Evolutionary conservation across 2,113 vertebrate species (phyloP).

Genomic region (Glaucidium brasilianum): DNA sequence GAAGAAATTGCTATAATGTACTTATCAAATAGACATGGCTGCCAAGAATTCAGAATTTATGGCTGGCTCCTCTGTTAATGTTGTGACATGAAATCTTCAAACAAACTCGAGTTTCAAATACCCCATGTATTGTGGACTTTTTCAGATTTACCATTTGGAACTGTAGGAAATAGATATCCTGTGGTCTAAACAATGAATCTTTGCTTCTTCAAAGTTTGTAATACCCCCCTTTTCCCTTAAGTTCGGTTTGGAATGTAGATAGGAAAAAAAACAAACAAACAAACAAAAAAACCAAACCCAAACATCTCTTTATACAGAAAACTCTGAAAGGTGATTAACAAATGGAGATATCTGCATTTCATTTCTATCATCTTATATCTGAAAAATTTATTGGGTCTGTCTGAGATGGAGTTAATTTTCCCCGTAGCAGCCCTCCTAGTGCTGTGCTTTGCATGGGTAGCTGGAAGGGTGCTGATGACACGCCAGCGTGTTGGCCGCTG

Average conservation of each 20-base stretch:
- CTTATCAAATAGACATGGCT: not conserved
- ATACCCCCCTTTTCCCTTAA: fast-evolving
- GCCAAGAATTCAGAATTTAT: not conserved
- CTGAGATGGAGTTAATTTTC: not conserved
- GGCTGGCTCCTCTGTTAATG: not conserved
- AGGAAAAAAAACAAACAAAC: no score
- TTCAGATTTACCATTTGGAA: not conserved
- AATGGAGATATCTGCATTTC: not conserved
- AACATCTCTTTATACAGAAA: not conserved
- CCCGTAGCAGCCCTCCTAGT: not conserved
- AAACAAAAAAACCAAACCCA: no score
- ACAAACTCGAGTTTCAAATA: not conserved
- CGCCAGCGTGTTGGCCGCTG: no score
- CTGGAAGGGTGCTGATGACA: not conserved
- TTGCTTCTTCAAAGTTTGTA: not conserved
- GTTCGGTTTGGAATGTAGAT: not conserved
- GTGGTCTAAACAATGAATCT: not conserved
- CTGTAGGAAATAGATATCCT: no score
- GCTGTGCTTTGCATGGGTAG: not conserved
- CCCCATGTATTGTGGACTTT: fast-evolving
- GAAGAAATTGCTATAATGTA: not conserved
- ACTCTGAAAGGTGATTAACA: not conserved
- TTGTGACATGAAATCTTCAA: fast-evolving
- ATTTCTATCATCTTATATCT: not conserved
- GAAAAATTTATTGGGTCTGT: no score